Evolutionary conservation across 2,888 invertebrate species (phyloP).

Genomic region (Shargacucullia verbasci): DNA sequence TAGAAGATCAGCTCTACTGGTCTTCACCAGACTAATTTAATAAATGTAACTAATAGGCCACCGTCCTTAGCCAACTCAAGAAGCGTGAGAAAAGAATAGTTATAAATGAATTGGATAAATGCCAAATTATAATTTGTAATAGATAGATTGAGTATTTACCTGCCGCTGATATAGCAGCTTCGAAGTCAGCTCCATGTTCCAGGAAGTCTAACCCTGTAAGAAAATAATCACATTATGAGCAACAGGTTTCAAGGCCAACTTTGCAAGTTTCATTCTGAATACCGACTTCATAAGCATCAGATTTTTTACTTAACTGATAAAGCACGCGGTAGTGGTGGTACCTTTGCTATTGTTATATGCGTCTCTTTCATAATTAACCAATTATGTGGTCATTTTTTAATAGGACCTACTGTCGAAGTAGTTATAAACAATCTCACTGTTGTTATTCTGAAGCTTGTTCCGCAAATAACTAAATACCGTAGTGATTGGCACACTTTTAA

Average conservation of each 20-base stretch:
- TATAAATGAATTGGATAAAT: too few species aligned
- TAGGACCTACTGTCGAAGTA: neutral
- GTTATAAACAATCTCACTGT: conserved; percentile 18
- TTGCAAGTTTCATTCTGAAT: neutral
- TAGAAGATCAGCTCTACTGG: too few species aligned
- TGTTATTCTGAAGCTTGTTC: conserved; percentile 10
- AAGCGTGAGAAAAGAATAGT: too few species aligned
- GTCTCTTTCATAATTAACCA: conserved; percentile 44
- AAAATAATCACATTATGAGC: conserved; percentile 30
- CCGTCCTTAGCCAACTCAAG: too few species aligned
- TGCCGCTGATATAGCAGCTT: conserved; percentile 92
- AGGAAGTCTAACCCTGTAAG: conserved; percentile 92
- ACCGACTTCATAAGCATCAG: neutral
- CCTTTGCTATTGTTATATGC: conserved; percentile 52
- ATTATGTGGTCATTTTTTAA: conserved; percentile 39
- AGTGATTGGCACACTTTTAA: conserved; percentile 31
- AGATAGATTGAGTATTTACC: conserved; percentile 74
- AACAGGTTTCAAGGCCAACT: neutral
- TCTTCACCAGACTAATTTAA: too few species aligned
- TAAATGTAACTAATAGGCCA: too few species aligned
- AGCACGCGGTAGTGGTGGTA: conserved; percentile 54
- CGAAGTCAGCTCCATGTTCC: conserved; percentile 93
- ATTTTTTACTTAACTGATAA: conserved; percentile 64
- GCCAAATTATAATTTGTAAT: too few species aligned
- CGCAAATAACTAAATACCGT: conserved; percentile 26